Conservation (phyloP, 2,113 vertebrate species). For the Notothenia coriiceps region DNA sequence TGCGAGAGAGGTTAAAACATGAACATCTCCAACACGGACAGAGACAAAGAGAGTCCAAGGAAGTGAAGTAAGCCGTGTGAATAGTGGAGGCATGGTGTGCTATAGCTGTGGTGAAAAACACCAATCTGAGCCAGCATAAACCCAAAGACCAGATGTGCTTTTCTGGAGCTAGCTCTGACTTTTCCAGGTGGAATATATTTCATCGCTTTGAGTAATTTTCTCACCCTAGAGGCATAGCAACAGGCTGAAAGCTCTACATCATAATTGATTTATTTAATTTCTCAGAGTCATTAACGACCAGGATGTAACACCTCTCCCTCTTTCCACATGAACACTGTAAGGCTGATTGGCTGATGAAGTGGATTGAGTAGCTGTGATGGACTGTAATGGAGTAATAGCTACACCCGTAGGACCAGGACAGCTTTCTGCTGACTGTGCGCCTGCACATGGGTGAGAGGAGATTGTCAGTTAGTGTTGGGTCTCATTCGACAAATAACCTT, state of each 20-base stretch:
- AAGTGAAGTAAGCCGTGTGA: slow-evolving; percentile 33
- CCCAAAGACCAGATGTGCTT: slow-evolving; percentile 58
- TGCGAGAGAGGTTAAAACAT: background rate
- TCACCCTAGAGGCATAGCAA: slow-evolving; percentile 24
- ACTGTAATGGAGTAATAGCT: slow-evolving; percentile 21
- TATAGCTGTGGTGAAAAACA: slow-evolving; percentile 54
- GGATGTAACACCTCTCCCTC: slow-evolving; percentile 44
- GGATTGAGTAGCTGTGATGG: slow-evolving; percentile 45
- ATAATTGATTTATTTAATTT: background rate
- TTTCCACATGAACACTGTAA: slow-evolving; percentile 27
- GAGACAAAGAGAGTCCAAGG: slow-evolving; percentile 3
- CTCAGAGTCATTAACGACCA: slow-evolving; percentile 27
- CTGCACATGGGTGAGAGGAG: too few species aligned
- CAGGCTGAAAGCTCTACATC: slow-evolving; percentile 20
- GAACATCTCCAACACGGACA: background rate
- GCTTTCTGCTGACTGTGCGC: slow-evolving; percentile 40
- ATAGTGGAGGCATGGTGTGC: slow-evolving; percentile 20
- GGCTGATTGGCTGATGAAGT: slow-evolving; percentile 35
- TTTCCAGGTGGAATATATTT: slow-evolving; percentile 54
- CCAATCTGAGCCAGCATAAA: slow-evolving; percentile 55
- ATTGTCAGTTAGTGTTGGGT: too few species aligned
- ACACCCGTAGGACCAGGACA: background rate
- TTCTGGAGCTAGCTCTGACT: slow-evolving; percentile 33
- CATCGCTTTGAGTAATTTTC: slow-evolving; percentile 35
- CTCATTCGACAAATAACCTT: too few species aligned